A percentile compares a stretch with the other conserved stretches of the same genome.
Conservation (phyloP, 2,888 invertebrate species). For the Oscheius onirici region DNA sequence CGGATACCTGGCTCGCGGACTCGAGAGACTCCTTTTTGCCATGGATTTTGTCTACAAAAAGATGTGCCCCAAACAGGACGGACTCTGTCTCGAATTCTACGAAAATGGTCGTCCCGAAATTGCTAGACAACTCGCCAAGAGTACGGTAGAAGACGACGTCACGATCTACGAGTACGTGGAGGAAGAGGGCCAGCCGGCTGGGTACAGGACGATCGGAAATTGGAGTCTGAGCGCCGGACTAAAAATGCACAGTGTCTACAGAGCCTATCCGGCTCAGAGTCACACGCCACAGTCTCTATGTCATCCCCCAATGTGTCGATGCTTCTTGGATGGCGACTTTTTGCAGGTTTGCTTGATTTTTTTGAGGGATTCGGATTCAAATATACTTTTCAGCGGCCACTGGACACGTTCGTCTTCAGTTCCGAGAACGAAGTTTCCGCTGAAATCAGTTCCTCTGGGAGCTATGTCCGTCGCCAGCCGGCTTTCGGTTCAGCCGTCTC, state of each 20-base stretch:
- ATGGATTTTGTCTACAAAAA: conserved; percentile 64
- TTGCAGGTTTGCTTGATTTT: conserved; percentile 42
- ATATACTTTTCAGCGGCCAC: conserved; percentile 44
- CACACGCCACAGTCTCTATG: conserved; percentile 53
- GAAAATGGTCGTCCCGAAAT: conserved; percentile 62
- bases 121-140: conserved; percentile 55
- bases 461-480: conserved; percentile 62
- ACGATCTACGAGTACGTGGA: conserved; percentile 63
- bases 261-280: neutral
- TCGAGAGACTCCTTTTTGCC: conserved; percentile 65
- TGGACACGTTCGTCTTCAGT: conserved; percentile 51
- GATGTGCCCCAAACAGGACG: conserved; percentile 59
- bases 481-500: conserved; percentile 47
- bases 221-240: conserved; percentile 67
- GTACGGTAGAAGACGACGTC: conserved; percentile 61
- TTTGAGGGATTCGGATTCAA: no score
- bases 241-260: conserved; percentile 53
- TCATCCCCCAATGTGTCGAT: conserved; percentile 69
- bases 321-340: conserved; percentile 66
- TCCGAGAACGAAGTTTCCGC: conserved; percentile 22
- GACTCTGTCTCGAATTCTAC: conserved; percentile 68
- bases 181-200: conserved; percentile 10
- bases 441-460: conserved; percentile 34
- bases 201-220: conserved; percentile 69
- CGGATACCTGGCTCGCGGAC: conserved; percentile 64